Base-by-base conservation (phyloP, 2,797 vertebrate species). In the Micromesistius poutassou region DNA sequence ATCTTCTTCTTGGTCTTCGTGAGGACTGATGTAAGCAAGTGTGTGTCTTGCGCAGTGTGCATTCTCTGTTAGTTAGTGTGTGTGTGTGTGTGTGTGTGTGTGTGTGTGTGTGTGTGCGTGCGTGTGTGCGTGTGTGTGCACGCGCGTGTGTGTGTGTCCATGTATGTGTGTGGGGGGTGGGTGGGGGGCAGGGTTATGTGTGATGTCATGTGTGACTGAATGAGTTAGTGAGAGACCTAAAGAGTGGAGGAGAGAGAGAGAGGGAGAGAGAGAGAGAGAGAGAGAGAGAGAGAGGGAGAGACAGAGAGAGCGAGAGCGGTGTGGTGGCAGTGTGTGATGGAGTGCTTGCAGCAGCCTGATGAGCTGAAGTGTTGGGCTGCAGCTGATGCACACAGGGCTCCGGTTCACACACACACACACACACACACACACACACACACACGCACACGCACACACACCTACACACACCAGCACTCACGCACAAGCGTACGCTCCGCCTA, bases 271-370 rank as follows among this genome's bases (percentile, higher is more conserved):
- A 55, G 46, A 22, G 4, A 55, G 46, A 55, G 19, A 7, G 46
- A 55, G 46, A 50, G 46, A 50, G 46, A 12, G 50, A n/a, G 50
- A 55, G 22, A 55, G 50, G 6, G 4, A 6, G 50, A 55, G 19
- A n/a, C 3, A 55, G 22, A 25, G 55, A 25, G 22, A 62, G 72
- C n/a, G 72, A 86, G 86, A 85, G 85, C 79, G 74, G 82, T 50
- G 73, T 80, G 84, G 85, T 79, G 83, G 80, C 82, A 62, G 55
- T 79, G 80, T 76, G 85, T 89, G 89, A 91, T 90, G 85, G 83
- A 90, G 84, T 84, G 87, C 84, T 90, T 87, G 86, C 84, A 87
- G 86, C 85, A 81, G 84, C 78, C 83, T 91, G 88, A 90, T 91
- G 86, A 88, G 14, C 46, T 50, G 81, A 85, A 86, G 86, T 80